Percentiles rank a stretch among this genome's conserved stretches.
Conservation (phyloP, 2,888 invertebrate genomes). For the Drosophila acutilabella region DNA sequence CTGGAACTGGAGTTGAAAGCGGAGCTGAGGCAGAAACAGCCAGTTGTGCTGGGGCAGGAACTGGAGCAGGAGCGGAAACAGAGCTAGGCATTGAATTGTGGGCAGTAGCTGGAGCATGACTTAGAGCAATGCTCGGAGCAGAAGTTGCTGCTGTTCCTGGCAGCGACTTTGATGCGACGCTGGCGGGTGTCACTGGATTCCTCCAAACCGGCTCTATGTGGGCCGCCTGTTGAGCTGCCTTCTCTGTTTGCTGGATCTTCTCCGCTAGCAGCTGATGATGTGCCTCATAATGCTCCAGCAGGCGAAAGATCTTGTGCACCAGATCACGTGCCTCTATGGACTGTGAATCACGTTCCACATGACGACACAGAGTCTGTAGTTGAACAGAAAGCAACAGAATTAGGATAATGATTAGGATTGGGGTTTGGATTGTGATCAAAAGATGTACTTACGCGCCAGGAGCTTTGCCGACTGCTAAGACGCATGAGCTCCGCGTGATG, state of each 20-base stretch:
- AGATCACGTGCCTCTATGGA: conserved; percentile 51
- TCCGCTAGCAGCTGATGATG: conserved; percentile 75
- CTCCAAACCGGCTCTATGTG: conserved; percentile 52
- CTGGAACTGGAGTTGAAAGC: neutral
- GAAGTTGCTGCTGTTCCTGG: neutral
- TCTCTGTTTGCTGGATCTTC: conserved; percentile 64
- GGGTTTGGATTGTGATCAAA: neutral
- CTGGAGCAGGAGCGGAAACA: neutral
- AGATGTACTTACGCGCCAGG: conserved; percentile 73
- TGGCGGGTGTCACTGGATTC: conserved; percentile 6
- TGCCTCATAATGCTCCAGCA: conserved; percentile 77
- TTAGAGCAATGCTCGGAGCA: neutral
- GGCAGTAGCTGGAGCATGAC: neutral
- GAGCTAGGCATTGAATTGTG: neutral
- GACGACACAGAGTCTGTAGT: conserved; percentile 65
- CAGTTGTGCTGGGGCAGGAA: no score
- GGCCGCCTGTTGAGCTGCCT: conserved; percentile 46
- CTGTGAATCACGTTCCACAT: conserved; percentile 56
- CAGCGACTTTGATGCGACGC: no score
- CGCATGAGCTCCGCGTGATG: conserved; percentile 80
- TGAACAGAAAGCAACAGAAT: no score
- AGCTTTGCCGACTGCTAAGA: conserved; percentile 78
- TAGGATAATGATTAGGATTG: neutral
- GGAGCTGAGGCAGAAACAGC: neutral
- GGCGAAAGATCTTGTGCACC: conserved; percentile 75